Evolutionary conservation across 2,888 invertebrate genomes (phyloP), one percentile per base, ranked within the genome.

Genomic region (Camponotus fellah): DNA sequence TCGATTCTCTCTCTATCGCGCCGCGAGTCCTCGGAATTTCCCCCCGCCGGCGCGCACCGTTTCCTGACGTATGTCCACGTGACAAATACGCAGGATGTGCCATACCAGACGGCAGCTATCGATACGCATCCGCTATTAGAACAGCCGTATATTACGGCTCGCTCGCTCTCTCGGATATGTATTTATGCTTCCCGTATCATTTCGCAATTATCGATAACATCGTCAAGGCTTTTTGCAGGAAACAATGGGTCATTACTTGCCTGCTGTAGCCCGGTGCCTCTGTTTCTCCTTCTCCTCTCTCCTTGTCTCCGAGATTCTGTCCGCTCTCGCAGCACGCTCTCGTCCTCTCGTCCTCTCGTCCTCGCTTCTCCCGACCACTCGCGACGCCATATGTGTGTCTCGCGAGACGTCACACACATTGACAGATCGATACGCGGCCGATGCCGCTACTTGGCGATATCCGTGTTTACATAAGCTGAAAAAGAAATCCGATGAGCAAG

Each of bases 121-220:
- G 94, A 94, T 94, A 94, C 91, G 89, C 88, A 91, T 91, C 92
- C 92, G 91, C 90, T 90, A 91, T 92, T 89, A 86, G 88, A 91
- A 90, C 89, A 89, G 90, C 90, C 91, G 89, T 91, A 92, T 91
- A 92, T 91, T 92, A 92, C 85, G 83, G 89, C 84, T 72, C 83
- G 83, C 69, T 86, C 26, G 26, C 26, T 26, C 26, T 26, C 91
- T 91, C 91, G 91, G 92, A 93, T 93, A 93, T 93, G 92, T 94
- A 94, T 93, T 94, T 94, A 93, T 92, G 93, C 92, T 94, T 94
- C 92, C 94, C 93, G 93, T 94, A 94, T 95, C 94, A 94, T 94
- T 95, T 93, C 92, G 94, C 93, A 94, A 95, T 94, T 95, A 94
- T 94, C 94, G 94, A 94, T 94, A 94, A 94, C 93, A 95, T 94